phyloP scores from a whole-genome alignment of 2,888 invertebrate genomes.

The Chymomyza caudatula region DNA sequence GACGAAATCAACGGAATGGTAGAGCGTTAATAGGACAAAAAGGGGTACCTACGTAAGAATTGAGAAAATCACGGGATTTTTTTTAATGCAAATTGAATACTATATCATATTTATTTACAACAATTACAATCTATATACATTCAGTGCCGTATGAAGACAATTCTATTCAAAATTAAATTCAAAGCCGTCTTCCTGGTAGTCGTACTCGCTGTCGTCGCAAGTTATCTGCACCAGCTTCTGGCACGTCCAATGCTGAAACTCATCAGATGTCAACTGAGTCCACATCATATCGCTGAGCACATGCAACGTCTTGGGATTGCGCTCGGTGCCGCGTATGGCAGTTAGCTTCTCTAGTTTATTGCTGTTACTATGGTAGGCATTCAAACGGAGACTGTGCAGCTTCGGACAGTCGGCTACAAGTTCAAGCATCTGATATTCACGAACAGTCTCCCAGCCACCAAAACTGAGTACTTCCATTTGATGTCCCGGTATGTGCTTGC shows the following conservation, averaged over 20 bases:
- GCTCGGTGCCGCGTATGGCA: conserved; percentile 38
- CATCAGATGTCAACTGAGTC: conserved; percentile 32
- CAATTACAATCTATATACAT: conserved; percentile 36
- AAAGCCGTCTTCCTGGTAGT: conserved; percentile 63
- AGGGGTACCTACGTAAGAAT: conserved; percentile 11
- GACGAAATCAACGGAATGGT: neutral
- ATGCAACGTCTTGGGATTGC: conserved; percentile 29
- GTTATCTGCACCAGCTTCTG: conserved; percentile 43
- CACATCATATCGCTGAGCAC: conserved; percentile 54
- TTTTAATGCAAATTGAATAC: too few relatives aligned
- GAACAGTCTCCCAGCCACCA: conserved; percentile 58
- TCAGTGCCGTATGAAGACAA: neutral
- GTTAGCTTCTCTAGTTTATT: conserved; percentile 45
- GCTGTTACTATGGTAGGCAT: conserved; percentile 46
- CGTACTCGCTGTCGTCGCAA: conserved; percentile 48
- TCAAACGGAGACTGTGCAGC: conserved; percentile 41
- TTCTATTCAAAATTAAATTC: conserved; percentile 53
- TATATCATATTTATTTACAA: conserved; percentile 18
- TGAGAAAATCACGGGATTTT: conserved; percentile 18
- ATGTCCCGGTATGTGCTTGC: conserved; percentile 49
- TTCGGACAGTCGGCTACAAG: conserved; percentile 46
- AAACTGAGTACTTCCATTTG: conserved; percentile 59
- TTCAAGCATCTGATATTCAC: conserved; percentile 46
- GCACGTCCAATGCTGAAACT: conserved; percentile 35
- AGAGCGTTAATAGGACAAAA: neutral